Percentiles rank a stretch among this genome's conserved stretches.
Conservation (phyloP, 1,140 invertebrate genomes). For the Parapsyche elsis region DNA sequence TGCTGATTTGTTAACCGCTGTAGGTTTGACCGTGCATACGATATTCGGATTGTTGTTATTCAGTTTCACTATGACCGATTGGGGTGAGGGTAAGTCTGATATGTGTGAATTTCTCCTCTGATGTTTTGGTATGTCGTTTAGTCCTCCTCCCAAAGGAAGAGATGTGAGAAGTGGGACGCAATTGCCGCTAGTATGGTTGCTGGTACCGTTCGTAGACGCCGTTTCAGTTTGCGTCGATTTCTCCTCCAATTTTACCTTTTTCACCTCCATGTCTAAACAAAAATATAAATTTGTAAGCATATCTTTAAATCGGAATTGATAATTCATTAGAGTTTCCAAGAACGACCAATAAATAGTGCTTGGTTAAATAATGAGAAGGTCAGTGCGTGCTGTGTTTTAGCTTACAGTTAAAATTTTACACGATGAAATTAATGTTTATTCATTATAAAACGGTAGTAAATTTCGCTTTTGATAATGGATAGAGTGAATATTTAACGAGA, state of each 20-base stretch:
- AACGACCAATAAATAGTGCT: too few relatives aligned
- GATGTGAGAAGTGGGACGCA: constrained; percentile 38
- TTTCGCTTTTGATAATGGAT: too few relatives aligned
- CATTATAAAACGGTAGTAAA: too few relatives aligned
- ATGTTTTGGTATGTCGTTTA: constrained; percentile 28
- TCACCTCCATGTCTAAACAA: constrained; percentile 51
- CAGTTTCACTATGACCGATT: constrained; percentile 45
- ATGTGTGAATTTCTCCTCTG: constrained; percentile 45
- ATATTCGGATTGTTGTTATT: constrained; percentile 48
- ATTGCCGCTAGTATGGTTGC: constrained; percentile 32
- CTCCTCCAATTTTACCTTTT: constrained; percentile 51
- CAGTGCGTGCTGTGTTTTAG: too few relatives aligned
- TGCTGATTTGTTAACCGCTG: constrained; percentile 42
- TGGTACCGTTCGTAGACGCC: constrained; percentile 25
- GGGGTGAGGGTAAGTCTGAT: constrained; percentile 46
- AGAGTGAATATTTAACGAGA: too few relatives aligned
- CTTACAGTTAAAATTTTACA: too few relatives aligned
- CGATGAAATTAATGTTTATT: too few relatives aligned
- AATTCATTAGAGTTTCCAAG: too few relatives aligned
- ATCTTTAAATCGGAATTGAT: too few relatives aligned
- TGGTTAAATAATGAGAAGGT: too few relatives aligned
- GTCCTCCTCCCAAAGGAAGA: constrained; percentile 10
- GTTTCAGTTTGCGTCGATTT: constrained; percentile 51
- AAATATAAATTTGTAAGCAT: constrained; percentile 20
- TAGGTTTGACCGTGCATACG: constrained; percentile 36